Evolutionary conservation across 2,888 invertebrate species (phyloP), one percentile per base, ranked within the genome.

Genomic region (Parelbella ahira): DNA sequence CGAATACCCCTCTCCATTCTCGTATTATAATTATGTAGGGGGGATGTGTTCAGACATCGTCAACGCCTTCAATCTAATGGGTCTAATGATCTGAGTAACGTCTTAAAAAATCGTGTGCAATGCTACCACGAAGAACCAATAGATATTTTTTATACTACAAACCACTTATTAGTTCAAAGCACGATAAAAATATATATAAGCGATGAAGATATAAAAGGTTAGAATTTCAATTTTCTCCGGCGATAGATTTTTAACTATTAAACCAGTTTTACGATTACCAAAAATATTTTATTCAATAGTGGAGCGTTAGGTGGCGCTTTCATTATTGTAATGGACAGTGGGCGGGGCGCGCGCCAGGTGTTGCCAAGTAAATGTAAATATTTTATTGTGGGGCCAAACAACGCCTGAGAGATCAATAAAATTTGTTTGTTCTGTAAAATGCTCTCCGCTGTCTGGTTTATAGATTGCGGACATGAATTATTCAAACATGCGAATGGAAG

Each of bases 381-480:
- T 83, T 86, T 82, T 79, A 86, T 81, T 82, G 78, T 78, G 69
- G 71, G 68, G 73, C 76, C 79, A 82, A 86, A 87, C 81, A 80
- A 69, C 74, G 78, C 87, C 84, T 73, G 72, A 56, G 87, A 86
- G 87, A 86, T 86, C 87, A 84, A 86, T 87, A 86, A 86, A 84
- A 86, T 86, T 86, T 83, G 84, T 86, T 86, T 87, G 76, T 82
- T 84, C 74, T 82, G 80, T 83, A 81, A 86, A 86, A 84, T 76
- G 77, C 76, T 76, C 78, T 76, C 73, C 63, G 69, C 73, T 77
- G 76, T 76, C 78, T 79, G 80, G 61, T 76, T 76, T 83, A 86
- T 84, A 84, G 84, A 83, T 86, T 82, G 80, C 77, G 66, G 71
- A 68, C 68, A 84, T 86, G 84, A 84, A 87, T 86, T 69, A 86